Conservation (phyloP, 2,113 vertebrate species). For the Forbesichthys papilliferus region DNA sequence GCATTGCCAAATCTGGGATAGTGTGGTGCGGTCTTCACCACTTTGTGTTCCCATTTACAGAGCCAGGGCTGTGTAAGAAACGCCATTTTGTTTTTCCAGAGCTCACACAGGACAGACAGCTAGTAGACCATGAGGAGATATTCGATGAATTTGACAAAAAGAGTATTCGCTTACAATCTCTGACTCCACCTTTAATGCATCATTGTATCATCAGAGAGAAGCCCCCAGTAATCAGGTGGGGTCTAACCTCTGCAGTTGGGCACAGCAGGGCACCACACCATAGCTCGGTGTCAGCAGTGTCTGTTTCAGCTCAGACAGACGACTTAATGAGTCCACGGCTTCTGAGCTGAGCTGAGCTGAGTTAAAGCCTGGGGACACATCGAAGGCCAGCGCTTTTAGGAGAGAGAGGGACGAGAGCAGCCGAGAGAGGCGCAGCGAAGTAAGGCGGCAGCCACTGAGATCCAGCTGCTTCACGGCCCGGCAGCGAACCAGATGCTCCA, state of each 20-base stretch:
- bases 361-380: slow-evolving; percentile 85
- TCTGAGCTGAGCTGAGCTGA: slow-evolving; percentile 86
- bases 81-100: too few relatives aligned
- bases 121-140: too few relatives aligned
- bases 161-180: too few relatives aligned
- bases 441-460: slow-evolving; percentile 87
- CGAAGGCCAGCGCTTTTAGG: slow-evolving; percentile 88
- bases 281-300: slow-evolving; percentile 91
- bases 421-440: slow-evolving; percentile 86
- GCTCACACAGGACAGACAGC: too few relatives aligned
- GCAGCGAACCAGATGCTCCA: slow-evolving; percentile 85
- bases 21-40: too few relatives aligned
- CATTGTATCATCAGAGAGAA: too few relatives aligned
- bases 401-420: slow-evolving; percentile 83
- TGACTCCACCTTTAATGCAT: too few relatives aligned
- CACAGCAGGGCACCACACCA: slow-evolving; percentile 92
- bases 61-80: too few relatives aligned
- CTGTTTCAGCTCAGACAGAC: slow-evolving; percentile 87
- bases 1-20: too few relatives aligned
- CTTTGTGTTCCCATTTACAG: too few relatives aligned
- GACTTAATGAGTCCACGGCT: slow-evolving; percentile 87
- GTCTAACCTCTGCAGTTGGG: slow-evolving; percentile 87
- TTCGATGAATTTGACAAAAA: too few relatives aligned
- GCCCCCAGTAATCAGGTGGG: too few relatives aligned
- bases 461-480: slow-evolving; percentile 86